Evolutionary conservation across 2,888 invertebrate species (phyloP).

Genomic region (Tridacna crocea): DNA sequence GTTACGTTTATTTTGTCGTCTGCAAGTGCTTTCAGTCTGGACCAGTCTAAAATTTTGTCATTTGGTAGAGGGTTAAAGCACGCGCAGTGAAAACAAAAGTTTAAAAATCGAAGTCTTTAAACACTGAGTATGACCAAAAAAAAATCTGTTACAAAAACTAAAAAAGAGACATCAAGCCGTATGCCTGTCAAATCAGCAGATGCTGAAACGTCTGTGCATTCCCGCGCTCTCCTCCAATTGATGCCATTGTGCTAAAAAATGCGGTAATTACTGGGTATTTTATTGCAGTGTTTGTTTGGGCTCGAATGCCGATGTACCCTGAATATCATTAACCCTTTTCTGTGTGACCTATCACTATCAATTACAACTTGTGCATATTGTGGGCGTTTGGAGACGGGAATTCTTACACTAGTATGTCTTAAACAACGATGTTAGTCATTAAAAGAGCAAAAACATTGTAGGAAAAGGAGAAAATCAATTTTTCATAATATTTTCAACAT

Average conservation of each 20-base stretch:
- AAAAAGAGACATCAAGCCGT: not conserved
- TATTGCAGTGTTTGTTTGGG: conserved; percentile 12
- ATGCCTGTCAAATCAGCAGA: not conserved
- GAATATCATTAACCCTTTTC: not conserved
- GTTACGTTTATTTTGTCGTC: too few species aligned
- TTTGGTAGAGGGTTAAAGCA: too few species aligned
- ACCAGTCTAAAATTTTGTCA: too few species aligned
- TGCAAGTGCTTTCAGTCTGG: too few species aligned
- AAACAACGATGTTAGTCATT: too few species aligned
- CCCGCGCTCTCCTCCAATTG: not conserved
- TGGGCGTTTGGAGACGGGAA: too few species aligned
- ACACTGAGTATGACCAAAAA: too few species aligned
- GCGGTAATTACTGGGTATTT: conserved; percentile 9
- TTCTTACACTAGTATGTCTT: too few species aligned
- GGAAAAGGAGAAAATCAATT: not conserved
- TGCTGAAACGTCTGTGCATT: not conserved
- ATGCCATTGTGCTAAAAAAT: not conserved
- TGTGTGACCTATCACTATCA: too few species aligned
- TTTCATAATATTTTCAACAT: not conserved
- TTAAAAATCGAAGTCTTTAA: too few species aligned
- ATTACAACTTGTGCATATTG: too few species aligned
- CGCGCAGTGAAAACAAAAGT: too few species aligned
- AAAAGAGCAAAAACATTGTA: not conserved
- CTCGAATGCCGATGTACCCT: conserved; percentile 5
- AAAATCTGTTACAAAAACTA: not conserved